Evolutionary conservation across 2,113 vertebrate genomes (phyloP).

Genomic region (Sialia sialis): DNA sequence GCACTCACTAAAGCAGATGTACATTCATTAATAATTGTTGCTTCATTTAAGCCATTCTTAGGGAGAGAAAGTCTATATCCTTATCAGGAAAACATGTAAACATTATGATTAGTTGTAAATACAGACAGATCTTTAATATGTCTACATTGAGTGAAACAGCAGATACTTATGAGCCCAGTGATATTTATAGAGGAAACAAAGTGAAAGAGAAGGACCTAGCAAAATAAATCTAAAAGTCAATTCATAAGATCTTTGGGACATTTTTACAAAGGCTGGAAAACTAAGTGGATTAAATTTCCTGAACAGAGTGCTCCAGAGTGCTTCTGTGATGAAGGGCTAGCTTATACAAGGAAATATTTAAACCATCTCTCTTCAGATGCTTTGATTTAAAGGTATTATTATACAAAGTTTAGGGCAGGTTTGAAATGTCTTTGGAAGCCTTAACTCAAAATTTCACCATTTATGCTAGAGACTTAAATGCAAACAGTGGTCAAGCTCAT

Average conservation of each 20-base stretch:
- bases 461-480: neutral
- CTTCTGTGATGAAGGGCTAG: neutral
- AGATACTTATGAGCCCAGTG: neutral
- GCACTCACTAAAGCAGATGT: conserved; percentile 57
- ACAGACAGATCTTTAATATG: conserved; percentile 52
- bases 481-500: accelerated
- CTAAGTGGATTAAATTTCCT: neutral
- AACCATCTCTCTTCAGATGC: neutral
- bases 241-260: neutral
- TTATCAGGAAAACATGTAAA: conserved; percentile 62
- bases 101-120: conserved; percentile 62
- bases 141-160: conserved; percentile 46
- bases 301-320: neutral
- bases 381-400: neutral
- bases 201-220: neutral
- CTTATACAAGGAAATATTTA: neutral
- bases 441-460: neutral
- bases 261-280: neutral
- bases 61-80: conserved; percentile 32
- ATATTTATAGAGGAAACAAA: conserved; percentile 21
- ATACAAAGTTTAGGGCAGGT: neutral
- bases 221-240: neutral
- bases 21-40: conserved; percentile 72
- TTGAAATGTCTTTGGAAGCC: neutral
- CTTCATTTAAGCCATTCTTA: conserved; percentile 58